Percentiles rank a stretch among this genome's conserved stretches.
Conservation (phyloP, 1,140 invertebrate genomes). For the Diabrotica undecimpunctata region DNA sequence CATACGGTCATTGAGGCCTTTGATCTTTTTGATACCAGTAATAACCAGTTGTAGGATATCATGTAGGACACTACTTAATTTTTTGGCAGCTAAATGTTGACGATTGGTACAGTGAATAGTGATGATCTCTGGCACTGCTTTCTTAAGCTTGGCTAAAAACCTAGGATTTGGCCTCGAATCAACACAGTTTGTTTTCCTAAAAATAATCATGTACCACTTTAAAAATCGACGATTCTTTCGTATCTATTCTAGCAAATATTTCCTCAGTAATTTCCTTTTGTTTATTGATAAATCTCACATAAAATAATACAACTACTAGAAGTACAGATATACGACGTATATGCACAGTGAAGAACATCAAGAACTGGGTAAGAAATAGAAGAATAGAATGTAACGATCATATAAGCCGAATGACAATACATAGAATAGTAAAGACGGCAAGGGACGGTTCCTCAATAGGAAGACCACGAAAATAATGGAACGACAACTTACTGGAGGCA, state of each 20-base stretch:
- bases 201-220: slow-evolving; percentile 2
- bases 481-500: too few species aligned
- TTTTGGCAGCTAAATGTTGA: slow-evolving; percentile 28
- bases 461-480: too few species aligned
- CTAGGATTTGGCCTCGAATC: neutral
- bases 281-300: slow-evolving; percentile 7
- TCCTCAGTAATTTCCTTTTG: neutral
- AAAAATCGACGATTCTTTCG: neutral
- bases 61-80: slow-evolving; percentile 17
- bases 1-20: slow-evolving; percentile 37
- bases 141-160: slow-evolving; percentile 15
- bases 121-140: slow-evolving; percentile 25
- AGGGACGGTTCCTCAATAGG: too few species aligned
- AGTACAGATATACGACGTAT: too few species aligned
- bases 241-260: too few species aligned
- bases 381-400: too few species aligned
- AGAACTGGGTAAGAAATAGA: too few species aligned
- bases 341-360: too few species aligned
- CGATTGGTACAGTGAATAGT: slow-evolving; percentile 25
- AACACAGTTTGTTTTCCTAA: neutral
- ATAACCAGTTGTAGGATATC: slow-evolving; percentile 30
- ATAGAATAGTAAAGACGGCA: too few species aligned
- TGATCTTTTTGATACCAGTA: slow-evolving; percentile 38
- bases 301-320: too few species aligned
- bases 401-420: too few species aligned